Base-by-base conservation (phyloP, 2,888 invertebrate genomes). In the Conus canariensis region DNA sequence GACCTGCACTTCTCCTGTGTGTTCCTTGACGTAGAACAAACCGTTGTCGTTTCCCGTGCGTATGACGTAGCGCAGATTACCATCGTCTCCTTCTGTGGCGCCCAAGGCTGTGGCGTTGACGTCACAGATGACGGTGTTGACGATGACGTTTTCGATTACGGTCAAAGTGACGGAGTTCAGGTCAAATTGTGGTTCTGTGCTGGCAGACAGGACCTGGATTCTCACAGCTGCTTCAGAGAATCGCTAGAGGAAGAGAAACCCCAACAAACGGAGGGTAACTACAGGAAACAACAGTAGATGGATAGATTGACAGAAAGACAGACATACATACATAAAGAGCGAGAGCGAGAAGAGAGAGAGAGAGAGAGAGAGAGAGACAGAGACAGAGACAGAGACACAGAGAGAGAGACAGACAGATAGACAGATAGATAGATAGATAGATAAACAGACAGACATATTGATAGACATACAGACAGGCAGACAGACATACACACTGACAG, bases 71-170 rank as follows among this genome's bases (percentile, higher is more conserved):
- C 90, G 86, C 10, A 94, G 74, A 22, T 70, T 91, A 6, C 92
- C 92, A 58, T 90, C 90, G 12, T 90, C 91, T 1, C 87, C 87
- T 90, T 94, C 94, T 10, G 70, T 67, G 14, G 94, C 94, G 14
- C 93, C 94, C n/a, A 80, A 86, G 10, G 90, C 25, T 10, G 94
- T 94, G 9, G 93, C 94, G 64, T 94, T 92, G 9, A 91, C 89
- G 87, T 94, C 94, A 60, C 90, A 93, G 6, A 94, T 88, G 16
- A 90, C 59, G 16, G 88, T 90, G 3, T 93, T 93, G n/a, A 93
- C 85, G 30, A 70, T 74, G 6, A 90, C 89, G 88, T 92, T 92
- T 90, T 94, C 94, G 25, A 90, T 30, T 7, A 94, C 74, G 5
- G 90, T 87, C 16, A 93, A 87, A 0, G 91, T 82, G 30, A 89